Evolutionary conservation across 1,140 invertebrate species (phyloP).

Genomic region (Zaprionus lachaisei): DNA sequence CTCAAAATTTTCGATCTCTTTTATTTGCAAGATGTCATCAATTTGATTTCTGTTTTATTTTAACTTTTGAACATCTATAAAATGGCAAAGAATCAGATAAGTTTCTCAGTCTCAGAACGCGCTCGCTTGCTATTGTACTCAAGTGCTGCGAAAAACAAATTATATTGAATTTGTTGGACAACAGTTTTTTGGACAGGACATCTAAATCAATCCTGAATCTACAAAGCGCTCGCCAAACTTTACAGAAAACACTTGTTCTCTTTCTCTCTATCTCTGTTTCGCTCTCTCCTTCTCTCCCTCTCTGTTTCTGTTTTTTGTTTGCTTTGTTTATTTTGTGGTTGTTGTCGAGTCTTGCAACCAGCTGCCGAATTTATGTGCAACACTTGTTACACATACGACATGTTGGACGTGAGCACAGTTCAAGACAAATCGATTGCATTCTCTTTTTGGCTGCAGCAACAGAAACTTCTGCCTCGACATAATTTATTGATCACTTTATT

Average conservation of each 20-base stretch:
- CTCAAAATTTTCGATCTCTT: too few species aligned
- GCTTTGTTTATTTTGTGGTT: constrained; percentile 44
- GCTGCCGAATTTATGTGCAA: constrained; percentile 63
- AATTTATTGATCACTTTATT: constrained; percentile 70
- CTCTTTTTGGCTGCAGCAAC: constrained; percentile 44
- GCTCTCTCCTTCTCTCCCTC: background rate
- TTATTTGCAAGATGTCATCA: too few species aligned
- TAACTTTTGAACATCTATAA: background rate
- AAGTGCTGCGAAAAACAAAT: constrained; percentile 27
- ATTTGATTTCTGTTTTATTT: background rate
- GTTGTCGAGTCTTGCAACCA: constrained; percentile 11
- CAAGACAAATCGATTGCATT: constrained; percentile 70
- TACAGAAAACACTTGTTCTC: constrained; percentile 9
- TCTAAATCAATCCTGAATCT: constrained; percentile 14
- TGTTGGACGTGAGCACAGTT: constrained; percentile 56
- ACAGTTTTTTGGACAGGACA: constrained; percentile 9
- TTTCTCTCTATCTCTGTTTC: background rate
- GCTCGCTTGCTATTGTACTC: background rate
- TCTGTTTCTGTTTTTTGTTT: background rate
- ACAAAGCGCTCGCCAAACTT: constrained; percentile 9
- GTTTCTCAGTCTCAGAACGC: background rate
- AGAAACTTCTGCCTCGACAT: constrained; percentile 44
- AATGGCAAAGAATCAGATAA: background rate
- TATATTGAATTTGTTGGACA: constrained; percentile 22
- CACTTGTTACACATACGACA: constrained; percentile 78